A percentile compares a stretch with the other conserved stretches of the same genome.
These are phyloP conservation scores for Allophyes oxyacanthae DNA, from an alignment of 2,888 invertebrate genomes.

Conservation along the genomic window DNA sequence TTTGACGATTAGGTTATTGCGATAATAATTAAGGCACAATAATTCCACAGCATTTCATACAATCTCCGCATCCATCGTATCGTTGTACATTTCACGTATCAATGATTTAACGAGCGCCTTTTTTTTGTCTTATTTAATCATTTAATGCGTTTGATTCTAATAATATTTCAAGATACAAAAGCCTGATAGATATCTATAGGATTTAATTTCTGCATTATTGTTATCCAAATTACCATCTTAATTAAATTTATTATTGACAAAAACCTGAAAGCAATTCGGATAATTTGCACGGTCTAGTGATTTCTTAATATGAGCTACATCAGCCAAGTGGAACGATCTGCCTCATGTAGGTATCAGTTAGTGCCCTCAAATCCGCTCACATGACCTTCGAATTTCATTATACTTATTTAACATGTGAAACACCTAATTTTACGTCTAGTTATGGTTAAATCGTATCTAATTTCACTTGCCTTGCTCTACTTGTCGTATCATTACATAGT, in stretches of 20 bases:
- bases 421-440: constrained; percentile 5
- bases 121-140: too few relatives aligned
- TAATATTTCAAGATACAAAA: too few relatives aligned
- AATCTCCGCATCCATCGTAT: too few relatives aligned
- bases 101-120: too few relatives aligned
- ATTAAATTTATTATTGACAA: constrained; percentile 38
- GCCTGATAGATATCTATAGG: background rate
- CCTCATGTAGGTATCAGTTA: constrained; percentile 13
- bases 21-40: too few relatives aligned
- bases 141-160: too few relatives aligned
- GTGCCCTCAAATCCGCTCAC: constrained; percentile 37
- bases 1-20: too few relatives aligned
- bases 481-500: too few relatives aligned
- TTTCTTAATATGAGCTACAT: constrained; percentile 25
- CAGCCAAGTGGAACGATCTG: constrained; percentile 52
- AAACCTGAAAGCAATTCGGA: constrained; percentile 32
- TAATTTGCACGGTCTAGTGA: constrained; percentile 54
- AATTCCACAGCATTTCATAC: too few relatives aligned
- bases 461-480: too few relatives aligned
- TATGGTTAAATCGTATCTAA: background rate
- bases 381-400: constrained; percentile 41
- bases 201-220: background rate
- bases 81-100: too few relatives aligned
- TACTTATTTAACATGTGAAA: constrained; percentile 18
- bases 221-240: constrained; percentile 33